These are phyloP conservation scores for Osmerus mordax DNA, from an alignment of 2,113 vertebrate species.

Conservation along the genomic window DNA sequence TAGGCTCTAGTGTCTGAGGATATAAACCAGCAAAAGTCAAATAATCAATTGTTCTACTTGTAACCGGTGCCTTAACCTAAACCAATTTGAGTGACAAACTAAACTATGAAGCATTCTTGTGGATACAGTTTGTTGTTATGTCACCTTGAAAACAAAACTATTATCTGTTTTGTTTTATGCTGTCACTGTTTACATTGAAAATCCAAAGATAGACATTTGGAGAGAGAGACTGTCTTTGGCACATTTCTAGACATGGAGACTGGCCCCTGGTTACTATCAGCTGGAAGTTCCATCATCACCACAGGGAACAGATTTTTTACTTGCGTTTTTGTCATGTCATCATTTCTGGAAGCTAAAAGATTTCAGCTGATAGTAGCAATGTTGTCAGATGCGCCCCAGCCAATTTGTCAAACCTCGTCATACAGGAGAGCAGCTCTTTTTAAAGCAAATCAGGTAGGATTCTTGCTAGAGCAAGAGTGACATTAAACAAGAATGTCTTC, in stretches of 20 bases:
- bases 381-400: constrained; percentile 33
- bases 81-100: too few species aligned
- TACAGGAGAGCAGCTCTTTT: constrained; percentile 13
- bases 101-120: too few species aligned
- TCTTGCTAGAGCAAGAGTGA: too few species aligned
- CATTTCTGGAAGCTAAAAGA: constrained; percentile 48
- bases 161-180: too few species aligned
- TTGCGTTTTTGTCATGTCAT: constrained; percentile 58
- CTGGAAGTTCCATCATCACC: constrained; percentile 42
- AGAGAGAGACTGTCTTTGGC: not conserved
- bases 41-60: too few species aligned
- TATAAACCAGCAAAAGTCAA: too few species aligned
- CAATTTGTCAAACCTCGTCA: constrained; percentile 45
- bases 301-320: constrained; percentile 57
- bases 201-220: not conserved
- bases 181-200: too few species aligned
- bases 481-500: too few species aligned
- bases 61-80: too few species aligned
- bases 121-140: too few species aligned
- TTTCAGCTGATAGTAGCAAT: constrained; percentile 50
- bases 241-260: constrained; percentile 26
- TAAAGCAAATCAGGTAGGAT: not conserved
- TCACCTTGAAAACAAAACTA: too few species aligned
- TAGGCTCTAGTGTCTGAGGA: too few species aligned
- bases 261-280: constrained; percentile 44